Percentiles rank a stretch among this genome's conserved stretches.
These are phyloP conservation scores for Caenorhabditis sp. DNA, from an alignment of 2,888 invertebrate genomes.

Conservation along the genomic window DNA sequence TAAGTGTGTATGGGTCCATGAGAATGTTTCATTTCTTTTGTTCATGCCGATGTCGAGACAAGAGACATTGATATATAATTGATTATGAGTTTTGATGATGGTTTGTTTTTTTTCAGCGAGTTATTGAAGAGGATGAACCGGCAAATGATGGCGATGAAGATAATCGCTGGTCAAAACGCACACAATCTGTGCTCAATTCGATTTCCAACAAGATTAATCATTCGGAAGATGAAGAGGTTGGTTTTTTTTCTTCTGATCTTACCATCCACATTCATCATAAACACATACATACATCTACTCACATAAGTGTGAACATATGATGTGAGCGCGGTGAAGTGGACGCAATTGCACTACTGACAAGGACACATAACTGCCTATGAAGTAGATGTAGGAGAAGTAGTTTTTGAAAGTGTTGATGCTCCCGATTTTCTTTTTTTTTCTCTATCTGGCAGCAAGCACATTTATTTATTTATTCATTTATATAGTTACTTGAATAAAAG, in stretches of 20 bases:
- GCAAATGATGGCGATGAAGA: conserved; percentile 53
- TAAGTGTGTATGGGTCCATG: conserved; percentile 21
- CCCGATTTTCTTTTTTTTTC: too few species aligned
- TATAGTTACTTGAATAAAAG: too few species aligned
- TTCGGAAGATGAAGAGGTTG: conserved; percentile 50
- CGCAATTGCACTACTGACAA: conserved; percentile 49
- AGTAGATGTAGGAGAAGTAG: conserved; percentile 31
- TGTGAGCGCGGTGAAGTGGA: conserved; percentile 43
- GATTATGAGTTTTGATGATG: neutral
- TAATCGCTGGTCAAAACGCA: conserved; percentile 62
- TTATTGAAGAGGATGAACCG: conserved; percentile 19
- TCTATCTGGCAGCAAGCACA: neutral
- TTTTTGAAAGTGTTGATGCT: conserved; percentile 27
- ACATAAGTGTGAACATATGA: conserved; percentile 45
- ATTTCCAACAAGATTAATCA: conserved; percentile 54
- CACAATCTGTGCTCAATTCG: conserved; percentile 60
- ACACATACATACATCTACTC: neutral
- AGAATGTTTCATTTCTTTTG: conserved; percentile 16
- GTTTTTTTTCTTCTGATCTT: neutral
- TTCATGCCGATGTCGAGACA: conserved; percentile 6
- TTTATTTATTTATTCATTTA: too few species aligned
- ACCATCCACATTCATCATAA: too few species aligned
- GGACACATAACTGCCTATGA: conserved; percentile 47
- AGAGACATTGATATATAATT: neutral
- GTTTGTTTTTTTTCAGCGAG: neutral